Base-by-base conservation (phyloP, 23 tunicate species). In the Trididemnum nubilum region DNA sequence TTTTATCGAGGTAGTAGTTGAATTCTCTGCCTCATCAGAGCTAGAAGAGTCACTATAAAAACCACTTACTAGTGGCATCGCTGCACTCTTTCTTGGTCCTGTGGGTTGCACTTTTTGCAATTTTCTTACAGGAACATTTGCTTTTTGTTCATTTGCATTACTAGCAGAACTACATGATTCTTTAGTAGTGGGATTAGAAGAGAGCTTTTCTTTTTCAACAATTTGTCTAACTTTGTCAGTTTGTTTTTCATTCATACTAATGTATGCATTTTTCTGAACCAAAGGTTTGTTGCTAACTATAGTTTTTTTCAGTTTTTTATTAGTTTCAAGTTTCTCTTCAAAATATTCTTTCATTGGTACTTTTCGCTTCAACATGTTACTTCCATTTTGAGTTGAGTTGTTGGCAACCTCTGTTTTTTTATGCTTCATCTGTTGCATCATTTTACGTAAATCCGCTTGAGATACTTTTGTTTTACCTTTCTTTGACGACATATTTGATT, bases 371-470 rank as follows among this genome's bases (percentile, higher is more conserved):
- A 80, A 60, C 9, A 72, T 72, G 23, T 58, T 78, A 21, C 35
- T 34, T 27, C 33, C 34, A 23, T 26, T 72, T 36, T 78, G 75
- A 19, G 85, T 35, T 44, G 54, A 44, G 9, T 15, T 15, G 15
- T 44, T 44, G 54, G 9, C 15, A 7, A 44, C 19, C 44, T 28
- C 34, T 61, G 26, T 61, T n/a, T 81, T 57, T 79, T 89, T 89
- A 21, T 40, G 65, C 58, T 89, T 89, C 94, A 89, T 89, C 15
- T 89, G 85, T 60, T 89, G 82, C 94, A 89, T 89, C 88, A 89
- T 89, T 72, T 89, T 89, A 23, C 94, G 75, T 21, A 89, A 72
- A 78, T 89, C 94, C 58, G 72, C 60, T 77, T 89, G 94, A 21
- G 94, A 89, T 18, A 89, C 88, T 61, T 89, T 89, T 39, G 80